A percentile compares a stretch with the other conserved stretches of the same genome.
phyloP scores from a whole-genome alignment of 2,888 invertebrate genomes.

The Cryptus armator region DNA sequence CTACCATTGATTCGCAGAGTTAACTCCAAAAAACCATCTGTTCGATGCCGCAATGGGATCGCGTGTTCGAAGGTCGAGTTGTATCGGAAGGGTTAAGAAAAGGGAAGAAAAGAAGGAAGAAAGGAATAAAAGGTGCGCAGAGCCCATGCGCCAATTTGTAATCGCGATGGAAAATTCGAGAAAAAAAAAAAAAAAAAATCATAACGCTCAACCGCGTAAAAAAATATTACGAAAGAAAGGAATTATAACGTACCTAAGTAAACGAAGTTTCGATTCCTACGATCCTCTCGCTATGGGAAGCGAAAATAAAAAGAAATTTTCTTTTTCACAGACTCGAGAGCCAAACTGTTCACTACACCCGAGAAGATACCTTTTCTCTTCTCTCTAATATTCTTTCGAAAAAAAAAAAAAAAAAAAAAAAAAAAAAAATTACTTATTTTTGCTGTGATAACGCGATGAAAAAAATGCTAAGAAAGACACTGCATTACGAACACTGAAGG shows the following conservation, averaged over 20 bases:
- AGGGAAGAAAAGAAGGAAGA: too few species aligned
- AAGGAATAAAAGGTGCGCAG: too few species aligned
- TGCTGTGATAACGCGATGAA: background rate
- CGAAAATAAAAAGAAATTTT: background rate
- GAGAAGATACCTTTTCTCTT: background rate
- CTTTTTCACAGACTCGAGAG: background rate
- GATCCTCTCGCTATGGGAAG: background rate
- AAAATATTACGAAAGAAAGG: background rate
- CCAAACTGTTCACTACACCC: background rate
- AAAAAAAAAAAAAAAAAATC: background rate
- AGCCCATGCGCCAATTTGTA: too few species aligned
- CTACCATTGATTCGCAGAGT: too few species aligned
- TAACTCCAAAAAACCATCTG: too few species aligned
- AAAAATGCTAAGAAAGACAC: background rate
- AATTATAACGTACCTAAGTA: constrained; percentile 29
- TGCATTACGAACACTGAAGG: background rate
- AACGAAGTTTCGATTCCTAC: constrained; percentile 7
- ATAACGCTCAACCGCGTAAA: background rate
- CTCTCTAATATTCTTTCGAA: background rate
- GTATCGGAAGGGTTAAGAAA: too few species aligned
- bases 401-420: background rate
- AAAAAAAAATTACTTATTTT: background rate
- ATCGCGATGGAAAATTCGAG: constrained; percentile 4
- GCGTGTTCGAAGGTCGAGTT: too few species aligned
- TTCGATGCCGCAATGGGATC: too few species aligned